Percentiles rank a stretch among this genome's conserved stretches.
Conservation (phyloP, 35 echinoderm and acorn worm genomes). For the Lytechinus variegatus region DNA sequence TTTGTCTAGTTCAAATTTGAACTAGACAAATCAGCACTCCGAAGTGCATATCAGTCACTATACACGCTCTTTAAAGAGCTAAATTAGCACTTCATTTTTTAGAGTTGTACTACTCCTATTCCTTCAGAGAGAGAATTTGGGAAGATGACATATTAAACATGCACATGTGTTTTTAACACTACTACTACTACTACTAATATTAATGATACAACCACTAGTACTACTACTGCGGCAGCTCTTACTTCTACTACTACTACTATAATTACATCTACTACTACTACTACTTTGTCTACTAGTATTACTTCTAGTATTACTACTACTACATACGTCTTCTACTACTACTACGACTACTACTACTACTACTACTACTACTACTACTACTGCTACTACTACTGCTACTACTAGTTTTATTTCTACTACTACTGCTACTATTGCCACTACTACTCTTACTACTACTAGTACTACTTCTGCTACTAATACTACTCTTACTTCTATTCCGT, state of each 20-base stretch:
- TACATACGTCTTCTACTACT: background rate
- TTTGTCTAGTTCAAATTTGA: no score
- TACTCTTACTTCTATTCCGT: background rate
- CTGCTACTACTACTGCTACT: background rate
- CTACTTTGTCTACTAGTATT: background rate
- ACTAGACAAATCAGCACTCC: no score
- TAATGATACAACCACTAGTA: background rate
- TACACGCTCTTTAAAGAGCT: no score
- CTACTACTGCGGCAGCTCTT: background rate
- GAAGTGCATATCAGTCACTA: no score
- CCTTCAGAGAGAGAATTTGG: no score
- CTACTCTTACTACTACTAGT: background rate
- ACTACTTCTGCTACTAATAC: background rate
- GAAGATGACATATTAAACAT: no score
- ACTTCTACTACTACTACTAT: slow-evolving; percentile 25
- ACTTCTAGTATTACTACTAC: background rate
- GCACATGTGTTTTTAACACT: no score
- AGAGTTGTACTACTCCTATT: no score
- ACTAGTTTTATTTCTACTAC: no score
- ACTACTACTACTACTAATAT: background rate
- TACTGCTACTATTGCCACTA: background rate
- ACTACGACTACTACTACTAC: background rate
- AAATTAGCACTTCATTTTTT: no score
- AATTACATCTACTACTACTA: background rate
- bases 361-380: background rate